phyloP scores from a whole-genome alignment of 2,888 invertebrate species.

The Synanthedon myopaeformis region DNA sequence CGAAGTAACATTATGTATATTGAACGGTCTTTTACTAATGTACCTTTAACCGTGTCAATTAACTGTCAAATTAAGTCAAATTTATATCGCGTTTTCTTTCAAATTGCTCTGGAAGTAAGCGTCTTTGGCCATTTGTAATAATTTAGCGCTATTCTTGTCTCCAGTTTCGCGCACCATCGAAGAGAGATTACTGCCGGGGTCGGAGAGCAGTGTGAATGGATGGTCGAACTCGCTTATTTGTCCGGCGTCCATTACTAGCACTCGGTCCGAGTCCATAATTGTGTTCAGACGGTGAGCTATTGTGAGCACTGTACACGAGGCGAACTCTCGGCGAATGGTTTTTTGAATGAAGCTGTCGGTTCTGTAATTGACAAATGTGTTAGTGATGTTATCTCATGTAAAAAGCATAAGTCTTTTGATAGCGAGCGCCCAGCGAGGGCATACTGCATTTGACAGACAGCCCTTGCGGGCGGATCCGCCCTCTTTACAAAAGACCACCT shows the following conservation, averaged over 20 bases:
- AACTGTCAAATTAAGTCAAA: too few relatives aligned
- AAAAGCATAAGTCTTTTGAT: too few relatives aligned
- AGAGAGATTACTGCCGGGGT: slow-evolving; percentile 64
- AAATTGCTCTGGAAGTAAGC: slow-evolving; percentile 44
- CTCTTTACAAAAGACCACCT: too few relatives aligned
- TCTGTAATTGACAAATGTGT: slow-evolving; percentile 22
- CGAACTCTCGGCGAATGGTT: slow-evolving; percentile 83
- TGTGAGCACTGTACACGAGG: slow-evolving; percentile 86
- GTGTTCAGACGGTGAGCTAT: slow-evolving; percentile 94
- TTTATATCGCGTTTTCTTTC: slow-evolving; percentile 36
- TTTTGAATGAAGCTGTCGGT: slow-evolving; percentile 87
- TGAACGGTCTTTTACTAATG: not conserved
- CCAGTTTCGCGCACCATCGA: slow-evolving; percentile 73
- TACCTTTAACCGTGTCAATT: too few relatives aligned
- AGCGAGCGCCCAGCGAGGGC: too few relatives aligned
- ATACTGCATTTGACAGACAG: too few relatives aligned
- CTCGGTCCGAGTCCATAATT: slow-evolving; percentile 89
- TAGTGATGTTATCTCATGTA: too few relatives aligned
- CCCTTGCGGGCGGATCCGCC: too few relatives aligned
- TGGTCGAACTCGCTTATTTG: slow-evolving; percentile 74
- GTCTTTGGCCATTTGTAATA: slow-evolving; percentile 59
- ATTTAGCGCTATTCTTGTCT: slow-evolving; percentile 58
- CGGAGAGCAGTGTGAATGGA: slow-evolving; percentile 68
- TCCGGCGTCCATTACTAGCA: slow-evolving; percentile 75
- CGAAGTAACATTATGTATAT: too few relatives aligned